phyloP scores from a whole-genome alignment of 2,113 vertebrate species.

The Capreolus pygargus region DNA sequence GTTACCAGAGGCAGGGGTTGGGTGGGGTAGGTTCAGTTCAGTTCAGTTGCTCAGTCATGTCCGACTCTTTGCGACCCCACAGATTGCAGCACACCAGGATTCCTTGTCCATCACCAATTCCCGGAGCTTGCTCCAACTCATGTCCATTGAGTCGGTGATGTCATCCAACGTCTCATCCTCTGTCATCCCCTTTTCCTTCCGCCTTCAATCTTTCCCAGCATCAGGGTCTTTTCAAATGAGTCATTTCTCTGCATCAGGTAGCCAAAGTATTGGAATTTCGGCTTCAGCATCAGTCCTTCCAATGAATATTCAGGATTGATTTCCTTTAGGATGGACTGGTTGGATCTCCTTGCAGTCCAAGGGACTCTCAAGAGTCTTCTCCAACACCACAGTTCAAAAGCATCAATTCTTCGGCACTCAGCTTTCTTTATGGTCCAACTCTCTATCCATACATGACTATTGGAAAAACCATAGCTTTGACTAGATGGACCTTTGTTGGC shows the following conservation, averaged over 20 bases:
- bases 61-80: fast-evolving
- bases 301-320: neutral
- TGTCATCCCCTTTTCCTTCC: neutral
- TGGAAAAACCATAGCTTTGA: neutral
- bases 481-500: neutral
- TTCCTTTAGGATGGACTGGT: neutral
- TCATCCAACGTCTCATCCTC: neutral
- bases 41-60: neutral
- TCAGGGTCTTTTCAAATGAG: neutral
- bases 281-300: neutral
- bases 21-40: neutral
- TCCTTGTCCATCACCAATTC: neutral
- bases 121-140: fast-evolving
- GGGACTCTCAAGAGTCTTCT: neutral
- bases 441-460: neutral
- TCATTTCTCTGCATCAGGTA: neutral
- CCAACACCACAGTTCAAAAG: neutral
- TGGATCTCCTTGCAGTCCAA: neutral
- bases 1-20: neutral
- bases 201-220: neutral
- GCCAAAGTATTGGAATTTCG: neutral
- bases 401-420: neutral
- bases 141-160: neutral
- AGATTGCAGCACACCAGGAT: neutral
- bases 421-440: neutral